Percentiles rank a stretch among this genome's conserved stretches.
Evolutionary conservation across 92 coral and sea anemone species (phyloP).

Genomic region (Palythoa grandiflora): DNA sequence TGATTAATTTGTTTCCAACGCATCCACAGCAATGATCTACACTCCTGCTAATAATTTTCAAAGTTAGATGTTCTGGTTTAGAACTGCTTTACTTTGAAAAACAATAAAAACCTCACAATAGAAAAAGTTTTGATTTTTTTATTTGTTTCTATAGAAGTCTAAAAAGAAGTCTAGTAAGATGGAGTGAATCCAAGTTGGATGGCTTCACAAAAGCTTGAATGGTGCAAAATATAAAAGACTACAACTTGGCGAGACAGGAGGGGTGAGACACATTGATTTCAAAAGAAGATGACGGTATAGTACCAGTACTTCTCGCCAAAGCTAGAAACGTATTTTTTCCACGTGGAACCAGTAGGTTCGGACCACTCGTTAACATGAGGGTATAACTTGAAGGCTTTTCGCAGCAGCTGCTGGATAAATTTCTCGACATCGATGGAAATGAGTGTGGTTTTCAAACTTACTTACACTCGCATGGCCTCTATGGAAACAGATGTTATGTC

Average conservation of each 20-base stretch:
- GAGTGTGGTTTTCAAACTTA: conserved; percentile 21
- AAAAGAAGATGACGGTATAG: conserved; percentile 9
- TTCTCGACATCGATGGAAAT: conserved; percentile 46
- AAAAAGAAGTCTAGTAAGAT: background rate
- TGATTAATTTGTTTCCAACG: no score
- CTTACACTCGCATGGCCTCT: conserved; percentile 8
- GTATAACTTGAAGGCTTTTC: conserved; percentile 33
- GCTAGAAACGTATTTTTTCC: conserved; percentile 45
- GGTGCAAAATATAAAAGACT: conserved; percentile 26
- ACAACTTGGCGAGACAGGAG: conserved; percentile 33
- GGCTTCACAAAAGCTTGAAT: conserved; percentile 34
- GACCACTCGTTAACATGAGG: conserved; percentile 36
- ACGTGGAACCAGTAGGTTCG: conserved; percentile 11
- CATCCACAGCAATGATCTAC: no score
- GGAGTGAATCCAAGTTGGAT: conserved; percentile 42
- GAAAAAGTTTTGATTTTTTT: background rate
- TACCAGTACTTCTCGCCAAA: conserved; percentile 1
- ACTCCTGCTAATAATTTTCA: no score
- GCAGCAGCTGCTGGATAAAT: conserved; percentile 28
- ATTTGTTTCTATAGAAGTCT: background rate
- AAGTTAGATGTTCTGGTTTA: background rate
- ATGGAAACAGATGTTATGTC: conserved; percentile 30
- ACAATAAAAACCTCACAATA: no score
- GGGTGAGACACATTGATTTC: conserved; percentile 16
- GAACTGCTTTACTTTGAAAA: background rate